phyloP scores from a whole-genome alignment of 2,113 vertebrate genomes.

The Neopipo cinnamomea region DNA sequence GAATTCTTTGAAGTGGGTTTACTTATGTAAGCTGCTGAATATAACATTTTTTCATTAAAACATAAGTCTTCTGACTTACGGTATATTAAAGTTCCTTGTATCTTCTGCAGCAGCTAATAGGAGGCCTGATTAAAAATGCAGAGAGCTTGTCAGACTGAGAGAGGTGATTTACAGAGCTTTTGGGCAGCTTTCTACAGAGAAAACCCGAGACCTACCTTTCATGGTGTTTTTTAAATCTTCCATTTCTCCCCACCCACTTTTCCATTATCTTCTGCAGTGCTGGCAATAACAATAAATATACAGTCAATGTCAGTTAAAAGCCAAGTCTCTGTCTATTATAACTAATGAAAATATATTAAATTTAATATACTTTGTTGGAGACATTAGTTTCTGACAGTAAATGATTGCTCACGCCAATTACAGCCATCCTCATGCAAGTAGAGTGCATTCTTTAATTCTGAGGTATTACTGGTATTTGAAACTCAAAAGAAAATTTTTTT shows the following conservation, averaged over 20 bases:
- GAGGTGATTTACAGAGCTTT: slow-evolving; percentile 29
- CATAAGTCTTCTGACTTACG: not conserved
- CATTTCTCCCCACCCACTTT: slow-evolving; percentile 10
- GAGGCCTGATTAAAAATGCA: slow-evolving; percentile 11
- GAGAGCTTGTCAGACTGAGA: not conserved
- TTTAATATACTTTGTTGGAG: slow-evolving; percentile 59
- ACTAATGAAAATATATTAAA: slow-evolving; percentile 53
- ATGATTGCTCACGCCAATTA: slow-evolving; percentile 51
- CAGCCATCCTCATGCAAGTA: not conserved
- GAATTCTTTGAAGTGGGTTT: not conserved
- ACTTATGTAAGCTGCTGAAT: not conserved
- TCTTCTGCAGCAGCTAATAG: not conserved
- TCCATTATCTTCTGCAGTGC: slow-evolving; percentile 11
- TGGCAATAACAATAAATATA: slow-evolving; percentile 49
- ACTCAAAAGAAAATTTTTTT: not conserved
- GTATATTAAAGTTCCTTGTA: not conserved
- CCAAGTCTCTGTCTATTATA: slow-evolving; percentile 57
- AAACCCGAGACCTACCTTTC: not conserved
- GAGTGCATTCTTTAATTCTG: not conserved
- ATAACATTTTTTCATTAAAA: not conserved
- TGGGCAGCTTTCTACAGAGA: not conserved
- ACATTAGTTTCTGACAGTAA: slow-evolving; percentile 58
- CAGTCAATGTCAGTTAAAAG: slow-evolving; percentile 18
- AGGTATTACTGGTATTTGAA: not conserved
- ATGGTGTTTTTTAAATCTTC: not conserved